Evolutionary conservation across 2,113 vertebrate species (phyloP).

Genomic region (Platycercus adscitus): DNA sequence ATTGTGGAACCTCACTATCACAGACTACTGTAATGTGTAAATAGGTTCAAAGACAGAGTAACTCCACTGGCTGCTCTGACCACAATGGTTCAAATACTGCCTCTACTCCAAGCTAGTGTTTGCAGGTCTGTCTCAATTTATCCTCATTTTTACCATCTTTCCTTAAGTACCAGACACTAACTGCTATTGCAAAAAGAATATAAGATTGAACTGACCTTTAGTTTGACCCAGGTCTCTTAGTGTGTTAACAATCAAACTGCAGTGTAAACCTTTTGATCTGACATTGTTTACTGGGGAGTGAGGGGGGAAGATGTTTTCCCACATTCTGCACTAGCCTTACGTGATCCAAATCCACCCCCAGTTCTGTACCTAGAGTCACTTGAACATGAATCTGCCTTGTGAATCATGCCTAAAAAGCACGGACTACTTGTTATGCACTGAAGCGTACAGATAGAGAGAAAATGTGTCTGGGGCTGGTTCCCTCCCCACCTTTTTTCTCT

Average conservation of each 20-base stretch:
- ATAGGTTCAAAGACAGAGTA: background rate
- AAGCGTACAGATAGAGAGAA: constrained; percentile 3
- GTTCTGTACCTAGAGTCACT: constrained; percentile 41
- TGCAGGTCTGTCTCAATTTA: background rate
- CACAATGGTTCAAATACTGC: background rate
- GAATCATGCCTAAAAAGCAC: constrained; percentile 56
- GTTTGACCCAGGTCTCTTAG: background rate
- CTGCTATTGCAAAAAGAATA: background rate
- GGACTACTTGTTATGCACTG: constrained; percentile 31
- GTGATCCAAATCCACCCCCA: background rate
- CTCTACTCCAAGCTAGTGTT: background rate
- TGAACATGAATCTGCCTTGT: constrained; percentile 32
- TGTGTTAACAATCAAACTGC: background rate
- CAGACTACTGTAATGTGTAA: background rate
- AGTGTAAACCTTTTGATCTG: background rate
- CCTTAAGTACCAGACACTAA: background rate
- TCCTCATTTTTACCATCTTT: background rate
- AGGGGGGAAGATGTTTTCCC: background rate
- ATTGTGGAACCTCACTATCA: background rate
- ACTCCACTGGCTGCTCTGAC: background rate
- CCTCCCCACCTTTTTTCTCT: too few species aligned
- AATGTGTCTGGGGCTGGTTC: background rate
- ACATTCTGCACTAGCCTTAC: background rate
- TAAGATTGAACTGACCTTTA: background rate
- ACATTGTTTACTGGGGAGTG: background rate